A percentile compares a stretch with the other conserved stretches of the same genome.
Evolutionary conservation across 1,140 invertebrate genomes (phyloP).

Genomic region (Piezodorus guildinii): DNA sequence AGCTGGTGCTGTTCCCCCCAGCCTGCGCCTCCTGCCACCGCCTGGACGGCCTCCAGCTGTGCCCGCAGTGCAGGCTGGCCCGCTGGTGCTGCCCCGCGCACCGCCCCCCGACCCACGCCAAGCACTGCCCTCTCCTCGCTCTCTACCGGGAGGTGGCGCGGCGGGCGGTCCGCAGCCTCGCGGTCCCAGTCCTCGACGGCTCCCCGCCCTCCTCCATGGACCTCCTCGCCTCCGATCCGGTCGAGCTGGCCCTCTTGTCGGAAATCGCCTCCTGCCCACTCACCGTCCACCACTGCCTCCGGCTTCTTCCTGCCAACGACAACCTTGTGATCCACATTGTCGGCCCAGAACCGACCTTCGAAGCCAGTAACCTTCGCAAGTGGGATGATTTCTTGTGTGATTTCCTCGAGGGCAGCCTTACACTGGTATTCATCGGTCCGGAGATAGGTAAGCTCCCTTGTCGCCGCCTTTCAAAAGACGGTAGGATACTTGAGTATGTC

Average conservation of each 20-base stretch:
- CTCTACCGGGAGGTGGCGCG: not conserved
- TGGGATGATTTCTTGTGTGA: conserved; percentile 16
- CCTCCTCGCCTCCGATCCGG: not conserved
- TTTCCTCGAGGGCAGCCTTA: not conserved
- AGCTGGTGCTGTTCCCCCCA: conserved; percentile 11
- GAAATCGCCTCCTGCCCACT: not conserved
- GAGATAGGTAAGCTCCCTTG: conserved; percentile 13
- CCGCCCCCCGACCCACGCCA: not conserved
- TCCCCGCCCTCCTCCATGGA: not conserved
- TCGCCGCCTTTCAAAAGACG: not conserved
- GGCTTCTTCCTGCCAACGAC: not conserved
- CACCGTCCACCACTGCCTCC: not conserved
- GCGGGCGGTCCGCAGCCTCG: not conserved
- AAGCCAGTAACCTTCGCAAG: conserved; percentile 14
- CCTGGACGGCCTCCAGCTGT: not conserved
- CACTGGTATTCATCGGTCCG: conserved; percentile 12
- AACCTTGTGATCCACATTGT: conserved; percentile 9
- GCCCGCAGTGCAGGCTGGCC: not conserved
- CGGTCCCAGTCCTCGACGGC: not conserved
- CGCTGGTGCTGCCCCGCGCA: not conserved
- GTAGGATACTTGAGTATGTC: not conserved
- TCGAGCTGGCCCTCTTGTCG: not conserved
- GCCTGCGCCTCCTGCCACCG: conserved; percentile 8
- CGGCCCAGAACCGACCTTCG: conserved; percentile 17
- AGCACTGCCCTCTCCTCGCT: not conserved